Percentiles rank a stretch among this genome's conserved stretches.
Evolutionary conservation across 2,888 invertebrate species (phyloP).

Genomic region (Philereme transversata): DNA sequence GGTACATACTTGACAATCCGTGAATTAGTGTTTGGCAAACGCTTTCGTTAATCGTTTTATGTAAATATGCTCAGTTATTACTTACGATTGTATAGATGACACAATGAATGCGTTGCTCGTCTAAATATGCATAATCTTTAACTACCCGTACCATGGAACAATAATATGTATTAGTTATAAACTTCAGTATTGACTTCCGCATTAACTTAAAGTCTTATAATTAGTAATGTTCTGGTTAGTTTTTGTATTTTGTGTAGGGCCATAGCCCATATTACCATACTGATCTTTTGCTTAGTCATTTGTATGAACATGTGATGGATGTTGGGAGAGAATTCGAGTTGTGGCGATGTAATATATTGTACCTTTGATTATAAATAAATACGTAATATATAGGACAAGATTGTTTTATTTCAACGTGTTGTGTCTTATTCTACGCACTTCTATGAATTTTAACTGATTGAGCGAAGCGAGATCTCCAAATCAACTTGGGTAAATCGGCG

Average conservation of each 20-base stretch:
- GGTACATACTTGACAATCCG: constrained; percentile 28
- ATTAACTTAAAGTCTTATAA: constrained; percentile 70
- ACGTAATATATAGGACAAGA: constrained; percentile 78
- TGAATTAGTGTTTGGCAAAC: not conserved
- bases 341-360: constrained; percentile 83
- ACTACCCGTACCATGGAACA: constrained; percentile 66
- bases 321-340: constrained; percentile 71
- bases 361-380: constrained; percentile 84
- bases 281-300: constrained; percentile 78
- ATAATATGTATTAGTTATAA: constrained; percentile 69
- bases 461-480: no score
- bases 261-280: constrained; percentile 71
- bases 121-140: constrained; percentile 73
- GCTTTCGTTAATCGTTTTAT: constrained; percentile 20
- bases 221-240: constrained; percentile 76
- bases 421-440: no score
- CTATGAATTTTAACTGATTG: no score
- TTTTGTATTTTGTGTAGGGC: constrained; percentile 78
- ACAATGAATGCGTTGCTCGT: constrained; percentile 53
- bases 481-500: no score
- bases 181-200: constrained; percentile 80
- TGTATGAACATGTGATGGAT: constrained; percentile 71
- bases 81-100: constrained; percentile 50
- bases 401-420: constrained; percentile 53
- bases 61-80: constrained; percentile 56